Evolutionary conservation across 2,113 vertebrate species (phyloP), one percentile per base, ranked within the genome.

Genomic region (Seriola quinqueradiata): DNA sequence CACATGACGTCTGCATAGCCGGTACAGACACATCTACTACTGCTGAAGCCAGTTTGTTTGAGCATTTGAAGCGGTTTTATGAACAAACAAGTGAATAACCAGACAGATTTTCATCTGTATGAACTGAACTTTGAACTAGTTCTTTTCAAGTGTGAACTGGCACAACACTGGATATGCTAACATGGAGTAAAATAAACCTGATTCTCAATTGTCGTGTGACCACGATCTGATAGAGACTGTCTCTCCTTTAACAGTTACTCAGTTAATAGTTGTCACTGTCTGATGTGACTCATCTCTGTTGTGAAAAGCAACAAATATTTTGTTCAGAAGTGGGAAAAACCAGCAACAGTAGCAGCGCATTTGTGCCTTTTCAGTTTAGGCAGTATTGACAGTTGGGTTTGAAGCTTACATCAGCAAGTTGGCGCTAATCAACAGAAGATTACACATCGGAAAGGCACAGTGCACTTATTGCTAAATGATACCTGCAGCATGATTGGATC

Each of bases 401-500:
- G 50, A 86, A 64, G 59, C 48, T 59, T 21, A 38, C n/a, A 57
- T 6, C 16, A 78, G 73, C 44, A 44, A 23, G 55, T 71, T 75
- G 1, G n/a, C 52, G 77, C 34, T 46, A 88, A 63, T 82, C 60
- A 80, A 25, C 54, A 75, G 25, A 71, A 68, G 68, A 82, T 7
- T 70, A n/a, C 32, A 69, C 65, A 61, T 59, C 23, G 44, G 60
- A 87, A 50, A 78, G 52, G 40, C 58, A 73, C 55, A 74, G 13
- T 70, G 40, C 21, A 40, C 63, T 75, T 34, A 11, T 59, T 79
- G 64, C 55, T 28, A 55, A 83, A 76, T 58, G 70, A 75, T 74
- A 81, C 85, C 70, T 85, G 81, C 54, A 65, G 84, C 46, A 52
- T 80, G 75, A 83, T 69, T 86, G 44, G 44, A 77, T 85, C 68